Conservation (phyloP, 2,888 invertebrate genomes). For the Caenorhabditis sp. region DNA sequence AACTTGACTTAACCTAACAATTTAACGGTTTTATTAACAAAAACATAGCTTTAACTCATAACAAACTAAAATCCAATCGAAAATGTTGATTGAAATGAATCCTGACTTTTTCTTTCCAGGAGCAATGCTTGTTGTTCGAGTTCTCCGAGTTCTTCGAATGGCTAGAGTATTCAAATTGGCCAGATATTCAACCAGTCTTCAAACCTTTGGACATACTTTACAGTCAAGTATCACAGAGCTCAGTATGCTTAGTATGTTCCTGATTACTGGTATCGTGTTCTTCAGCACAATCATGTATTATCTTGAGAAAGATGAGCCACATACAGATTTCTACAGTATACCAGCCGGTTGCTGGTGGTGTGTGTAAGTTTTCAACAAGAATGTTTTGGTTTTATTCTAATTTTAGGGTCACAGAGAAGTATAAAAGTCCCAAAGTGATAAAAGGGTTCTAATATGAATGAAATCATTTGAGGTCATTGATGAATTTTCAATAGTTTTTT, state of each 20-base stretch:
- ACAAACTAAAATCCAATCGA: no score
- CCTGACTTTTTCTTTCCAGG: conserved; percentile 46
- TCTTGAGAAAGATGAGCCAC: conserved; percentile 67
- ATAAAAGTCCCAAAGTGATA: no score
- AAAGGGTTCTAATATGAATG: no score
- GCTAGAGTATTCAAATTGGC: conserved; percentile 70
- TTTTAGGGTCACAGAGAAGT: no score
- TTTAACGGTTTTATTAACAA: no score
- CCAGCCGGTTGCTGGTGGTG: conserved; percentile 71
- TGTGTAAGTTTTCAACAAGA: conserved; percentile 68
- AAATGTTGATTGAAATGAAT: neutral
- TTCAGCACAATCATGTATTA: conserved; percentile 70
- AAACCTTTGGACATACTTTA: conserved; percentile 70
- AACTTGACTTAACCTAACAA: no score
- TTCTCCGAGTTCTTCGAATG: conserved; percentile 68
- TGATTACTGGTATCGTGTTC: conserved; percentile 70
- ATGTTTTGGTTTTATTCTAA: conserved; percentile 1
- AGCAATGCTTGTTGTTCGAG: conserved; percentile 69
- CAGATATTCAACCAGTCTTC: conserved; percentile 66
- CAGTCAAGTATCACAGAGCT: conserved; percentile 65
- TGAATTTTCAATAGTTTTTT: no score
- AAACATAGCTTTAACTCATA: no score
- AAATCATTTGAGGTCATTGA: no score
- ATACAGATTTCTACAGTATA: conserved; percentile 67
- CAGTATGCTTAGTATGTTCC: conserved; percentile 68